phyloP scores from a whole-genome alignment of 2,113 vertebrate genomes.

The Perccottus glenii region DNA sequence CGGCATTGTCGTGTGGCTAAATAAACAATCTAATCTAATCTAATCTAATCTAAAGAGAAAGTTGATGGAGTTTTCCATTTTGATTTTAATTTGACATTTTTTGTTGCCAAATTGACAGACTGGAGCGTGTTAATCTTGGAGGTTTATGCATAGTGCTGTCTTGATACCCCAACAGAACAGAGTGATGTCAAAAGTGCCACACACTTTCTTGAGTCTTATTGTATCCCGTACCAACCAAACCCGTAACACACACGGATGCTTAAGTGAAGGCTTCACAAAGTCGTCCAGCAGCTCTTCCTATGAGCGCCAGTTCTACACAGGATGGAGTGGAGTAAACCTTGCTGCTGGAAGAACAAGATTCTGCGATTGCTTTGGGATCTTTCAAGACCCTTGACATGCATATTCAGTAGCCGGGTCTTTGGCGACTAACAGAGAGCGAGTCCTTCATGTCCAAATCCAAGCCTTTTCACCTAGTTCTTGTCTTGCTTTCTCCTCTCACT shows the following conservation, averaged over 20 bases:
- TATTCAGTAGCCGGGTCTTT: slow-evolving; percentile 63
- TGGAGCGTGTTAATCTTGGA: no score
- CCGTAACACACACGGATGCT: background rate
- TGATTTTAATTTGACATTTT: no score
- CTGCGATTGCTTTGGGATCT: slow-evolving; percentile 63
- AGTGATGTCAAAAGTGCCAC: no score
- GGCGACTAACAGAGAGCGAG: slow-evolving; percentile 16
- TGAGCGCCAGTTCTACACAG: slow-evolving; percentile 40
- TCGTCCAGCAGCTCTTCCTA: slow-evolving; percentile 47
- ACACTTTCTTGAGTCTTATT: no score
- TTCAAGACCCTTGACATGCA: slow-evolving; percentile 55
- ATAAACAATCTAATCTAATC: no score
- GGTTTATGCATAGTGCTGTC: no score
- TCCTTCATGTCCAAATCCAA: slow-evolving; percentile 51
- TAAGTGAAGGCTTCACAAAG: slow-evolving; percentile 36
- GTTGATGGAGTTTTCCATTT: no score
- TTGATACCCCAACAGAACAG: no score
- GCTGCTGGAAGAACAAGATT: slow-evolving; percentile 54
- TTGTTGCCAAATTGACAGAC: no score
- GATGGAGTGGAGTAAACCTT: slow-evolving; percentile 56
- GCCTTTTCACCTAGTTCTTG: slow-evolving; percentile 57
- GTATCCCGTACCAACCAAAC: background rate
- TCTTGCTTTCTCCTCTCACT: slow-evolving; percentile 8
- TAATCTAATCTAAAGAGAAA: no score
- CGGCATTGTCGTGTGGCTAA: no score